phyloP scores from a whole-genome alignment of 2,888 invertebrate species.

The Metopia argyrocephala region DNA sequence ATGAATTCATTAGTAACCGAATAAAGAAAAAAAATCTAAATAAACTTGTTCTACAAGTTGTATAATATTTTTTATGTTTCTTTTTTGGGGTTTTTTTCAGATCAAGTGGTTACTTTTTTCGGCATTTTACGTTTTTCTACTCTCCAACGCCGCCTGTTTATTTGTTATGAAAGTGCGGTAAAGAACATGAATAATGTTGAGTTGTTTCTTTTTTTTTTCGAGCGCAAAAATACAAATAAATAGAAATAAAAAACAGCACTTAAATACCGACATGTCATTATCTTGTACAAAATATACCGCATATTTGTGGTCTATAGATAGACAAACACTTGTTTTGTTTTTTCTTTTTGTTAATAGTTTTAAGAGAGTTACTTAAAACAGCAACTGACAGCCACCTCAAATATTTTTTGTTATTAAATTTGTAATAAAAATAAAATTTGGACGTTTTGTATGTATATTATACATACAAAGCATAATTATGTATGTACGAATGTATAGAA shows the following conservation, averaged over 20 bases:
- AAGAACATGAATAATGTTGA: slow-evolving; percentile 34
- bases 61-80: slow-evolving; percentile 56
- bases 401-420: background rate
- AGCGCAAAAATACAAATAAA: slow-evolving; percentile 20
- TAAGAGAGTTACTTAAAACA: slow-evolving; percentile 43
- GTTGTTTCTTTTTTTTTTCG: slow-evolving; percentile 12
- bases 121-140: background rate
- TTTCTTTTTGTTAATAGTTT: slow-evolving; percentile 2
- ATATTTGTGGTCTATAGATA: slow-evolving; percentile 19
- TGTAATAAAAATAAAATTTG: too few relatives aligned
- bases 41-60: slow-evolving; percentile 75
- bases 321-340: slow-evolving; percentile 51
- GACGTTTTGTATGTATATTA: too few relatives aligned
- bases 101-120: slow-evolving; percentile 21
- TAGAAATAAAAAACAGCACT: slow-evolving; percentile 35
- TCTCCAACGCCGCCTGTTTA: background rate
- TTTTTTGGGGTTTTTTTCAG: background rate
- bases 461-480: too few relatives aligned
- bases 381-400: background rate
- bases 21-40: slow-evolving; percentile 30
- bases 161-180: background rate
- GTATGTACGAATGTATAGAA: too few relatives aligned
- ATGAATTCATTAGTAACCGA: slow-evolving; percentile 70
- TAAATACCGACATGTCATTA: slow-evolving; percentile 30
- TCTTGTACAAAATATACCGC: background rate